These are phyloP conservation scores for Ptilodon capucinus DNA, from an alignment of 2,888 invertebrate genomes.

Conservation along the genomic window DNA sequence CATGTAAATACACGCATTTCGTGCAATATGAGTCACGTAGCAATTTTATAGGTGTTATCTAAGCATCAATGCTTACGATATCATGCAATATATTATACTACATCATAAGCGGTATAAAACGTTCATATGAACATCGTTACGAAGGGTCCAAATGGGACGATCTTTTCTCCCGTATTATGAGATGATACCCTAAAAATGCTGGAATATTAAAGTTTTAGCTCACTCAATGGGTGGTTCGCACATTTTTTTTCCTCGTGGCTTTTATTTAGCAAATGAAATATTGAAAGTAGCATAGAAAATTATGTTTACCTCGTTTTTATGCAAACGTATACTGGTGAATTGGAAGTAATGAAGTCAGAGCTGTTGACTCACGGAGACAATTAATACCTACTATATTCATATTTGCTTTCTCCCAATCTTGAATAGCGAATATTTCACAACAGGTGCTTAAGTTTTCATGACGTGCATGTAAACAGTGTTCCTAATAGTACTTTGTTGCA, in stretches of 20 bases:
- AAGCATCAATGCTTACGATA: constrained; percentile 12
- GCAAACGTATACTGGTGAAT: too few species aligned
- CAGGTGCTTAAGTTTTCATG: too few species aligned
- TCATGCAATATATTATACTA: constrained; percentile 25
- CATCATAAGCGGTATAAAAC: constrained; percentile 28
- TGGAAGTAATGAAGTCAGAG: too few species aligned
- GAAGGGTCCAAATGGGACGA: constrained; percentile 12
- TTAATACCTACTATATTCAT: too few species aligned
- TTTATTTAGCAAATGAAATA: neutral
- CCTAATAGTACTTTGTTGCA: too few species aligned
- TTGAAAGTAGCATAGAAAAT: neutral
- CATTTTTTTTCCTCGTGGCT: neutral
- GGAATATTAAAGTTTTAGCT: constrained; percentile 26
- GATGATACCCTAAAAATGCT: constrained; percentile 30
- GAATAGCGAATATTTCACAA: too few species aligned
- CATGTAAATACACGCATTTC: constrained; percentile 7
- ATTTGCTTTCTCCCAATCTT: too few species aligned
- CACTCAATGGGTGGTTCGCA: neutral
- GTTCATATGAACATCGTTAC: constrained; percentile 29
- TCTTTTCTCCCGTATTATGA: constrained; percentile 18
- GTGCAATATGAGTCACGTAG: constrained; percentile 15
- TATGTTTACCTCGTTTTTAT: too few species aligned
- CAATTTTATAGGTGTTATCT: constrained; percentile 13
- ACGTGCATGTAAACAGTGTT: too few species aligned
- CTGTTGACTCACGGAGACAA: too few species aligned